Conservation (phyloP, 2,113 vertebrate species). For the Nycticebus coucang region DNA sequence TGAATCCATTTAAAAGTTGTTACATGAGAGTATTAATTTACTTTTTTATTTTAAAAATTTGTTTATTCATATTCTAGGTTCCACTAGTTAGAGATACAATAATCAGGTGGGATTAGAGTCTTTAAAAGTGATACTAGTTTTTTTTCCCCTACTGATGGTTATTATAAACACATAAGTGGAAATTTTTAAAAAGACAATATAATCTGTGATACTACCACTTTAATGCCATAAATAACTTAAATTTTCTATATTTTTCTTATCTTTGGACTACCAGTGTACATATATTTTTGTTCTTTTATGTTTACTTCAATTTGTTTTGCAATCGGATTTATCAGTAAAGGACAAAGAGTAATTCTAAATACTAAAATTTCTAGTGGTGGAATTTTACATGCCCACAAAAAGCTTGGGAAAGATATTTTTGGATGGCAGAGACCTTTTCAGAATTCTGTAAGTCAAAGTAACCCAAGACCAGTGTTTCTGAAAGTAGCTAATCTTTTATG, state of each 20-base stretch:
- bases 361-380: not conserved
- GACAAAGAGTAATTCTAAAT: not conserved
- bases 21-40: not conserved
- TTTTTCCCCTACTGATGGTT: not conserved
- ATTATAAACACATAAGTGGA: not conserved
- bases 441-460: not conserved
- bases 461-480: not conserved
- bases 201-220: not conserved
- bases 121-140: conserved; percentile 1
- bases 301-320: conserved; percentile 39
- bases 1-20: not conserved
- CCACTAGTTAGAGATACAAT: not conserved
- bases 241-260: conserved; percentile 45
- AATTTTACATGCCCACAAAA: conserved; percentile 15
- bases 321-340: conserved; percentile 13
- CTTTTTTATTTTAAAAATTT: conserved; percentile 15
- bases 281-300: conserved; percentile 21
- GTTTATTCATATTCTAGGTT: not conserved
- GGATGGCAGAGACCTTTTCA: not conserved
- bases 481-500: not conserved
- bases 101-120: not conserved
- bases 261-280: not conserved
- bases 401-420: conserved; percentile 12
- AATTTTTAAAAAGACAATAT: conserved; percentile 23
- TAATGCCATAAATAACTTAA: not conserved